Evolutionary conservation across 2,113 vertebrate genomes (phyloP), one percentile per base, ranked within the genome.

Genomic region (Riparia riparia): DNA sequence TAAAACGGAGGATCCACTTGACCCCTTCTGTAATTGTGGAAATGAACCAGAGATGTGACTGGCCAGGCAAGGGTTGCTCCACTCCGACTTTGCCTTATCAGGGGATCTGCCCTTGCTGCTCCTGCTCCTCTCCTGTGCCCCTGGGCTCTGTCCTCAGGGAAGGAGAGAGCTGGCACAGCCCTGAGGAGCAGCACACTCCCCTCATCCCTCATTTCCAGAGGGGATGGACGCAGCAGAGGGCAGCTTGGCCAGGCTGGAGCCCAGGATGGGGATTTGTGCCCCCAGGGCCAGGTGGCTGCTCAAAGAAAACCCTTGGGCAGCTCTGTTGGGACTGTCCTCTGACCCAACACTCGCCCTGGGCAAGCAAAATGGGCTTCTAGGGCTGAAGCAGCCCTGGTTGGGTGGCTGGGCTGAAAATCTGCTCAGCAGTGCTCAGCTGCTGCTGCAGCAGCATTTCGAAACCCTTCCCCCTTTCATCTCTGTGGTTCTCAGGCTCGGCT

Each of bases 381-480:
- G 53, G 7, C 3, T 53, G 53, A 41, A 39, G 3, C 6, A 22
- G 54, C 3, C 32, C 31, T 24, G 60, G 1, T 31, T 15, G n/a
- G 13, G 69, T 25, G 60, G 24, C 24, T 84, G 72, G 68, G 57
- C 57, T 78, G 51, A 14, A 63, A 63, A 63, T 31, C 19, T 2
- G 18, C 79, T 45, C 26, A 82, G 56, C 16, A 49, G 72, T 6
- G 51, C 45, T 31, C 73, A 68, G 78, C 37, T 74, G 14, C 45
- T 61, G 61, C 32, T 24, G 37, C 18, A 51, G 83, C 53, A 50
- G 57, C 54, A 28, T 76, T 85, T 87, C 58, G n/a, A n/a, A n/a
- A n/a, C 86, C 86, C 86, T 94, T 90, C 64, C 44, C 68, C 6
- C 32, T 93, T 94, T 80, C 53, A 54, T 80, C 87, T 89, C 83